Conservation (phyloP, 2,888 invertebrate species). For the Stenurella melanura region DNA sequence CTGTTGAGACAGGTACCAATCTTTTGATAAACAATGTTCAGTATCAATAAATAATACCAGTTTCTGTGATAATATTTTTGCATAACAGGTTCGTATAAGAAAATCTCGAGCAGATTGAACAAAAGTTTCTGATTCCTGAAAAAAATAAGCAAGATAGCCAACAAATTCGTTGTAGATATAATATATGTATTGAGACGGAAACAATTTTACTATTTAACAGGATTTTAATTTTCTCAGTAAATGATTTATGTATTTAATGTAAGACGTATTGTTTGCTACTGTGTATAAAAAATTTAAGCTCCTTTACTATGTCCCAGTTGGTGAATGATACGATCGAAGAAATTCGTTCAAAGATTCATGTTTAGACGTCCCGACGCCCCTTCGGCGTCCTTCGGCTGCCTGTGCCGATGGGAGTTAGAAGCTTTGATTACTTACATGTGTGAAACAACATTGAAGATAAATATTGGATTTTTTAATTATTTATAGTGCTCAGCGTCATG, state of each 20-base stretch:
- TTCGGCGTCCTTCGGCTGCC: constrained; percentile 38
- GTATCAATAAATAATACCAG: too few relatives aligned
- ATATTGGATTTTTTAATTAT: constrained; percentile 51
- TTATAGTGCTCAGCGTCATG: constrained; percentile 5
- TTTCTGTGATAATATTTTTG: too few relatives aligned
- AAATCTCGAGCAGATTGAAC: too few relatives aligned
- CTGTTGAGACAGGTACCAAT: too few relatives aligned
- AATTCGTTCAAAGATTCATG: constrained; percentile 56
- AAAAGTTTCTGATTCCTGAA: too few relatives aligned
- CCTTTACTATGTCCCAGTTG: constrained; percentile 16
- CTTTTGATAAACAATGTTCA: too few relatives aligned
- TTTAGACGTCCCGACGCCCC: constrained; percentile 37
- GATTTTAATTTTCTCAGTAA: neutral
- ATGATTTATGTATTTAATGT: neutral
- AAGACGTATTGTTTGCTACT: neutral
- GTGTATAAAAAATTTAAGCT: constrained; percentile 27
- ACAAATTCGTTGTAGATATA: too few relatives aligned
- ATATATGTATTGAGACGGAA: neutral
- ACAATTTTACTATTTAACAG: neutral
- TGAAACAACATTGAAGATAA: constrained; percentile 51
- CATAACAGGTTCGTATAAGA: too few relatives aligned
- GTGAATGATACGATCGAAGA: constrained; percentile 40
- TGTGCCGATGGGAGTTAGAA: constrained; percentile 46
- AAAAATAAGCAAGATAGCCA: neutral
- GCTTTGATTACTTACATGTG: constrained; percentile 56